Conservation (phyloP, 2,797 vertebrate genomes). For the Pipistrellus kuhlii region DNA sequence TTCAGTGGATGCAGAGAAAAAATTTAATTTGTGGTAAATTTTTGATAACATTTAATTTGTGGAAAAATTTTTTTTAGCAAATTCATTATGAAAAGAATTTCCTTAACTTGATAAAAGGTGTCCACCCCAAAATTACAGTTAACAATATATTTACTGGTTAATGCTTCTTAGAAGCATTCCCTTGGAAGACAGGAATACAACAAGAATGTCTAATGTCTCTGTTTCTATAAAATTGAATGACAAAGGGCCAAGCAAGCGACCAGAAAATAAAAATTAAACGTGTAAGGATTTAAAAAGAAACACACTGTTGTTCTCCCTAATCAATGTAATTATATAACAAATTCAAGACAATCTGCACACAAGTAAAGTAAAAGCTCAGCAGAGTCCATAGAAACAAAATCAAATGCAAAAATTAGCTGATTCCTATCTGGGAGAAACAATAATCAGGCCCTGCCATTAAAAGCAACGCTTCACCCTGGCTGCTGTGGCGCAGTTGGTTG, state of each 20-base stretch:
- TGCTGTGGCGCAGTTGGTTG: too few relatives aligned
- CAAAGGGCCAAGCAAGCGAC: background rate
- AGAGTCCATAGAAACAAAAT: constrained; percentile 1
- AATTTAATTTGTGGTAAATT: constrained; percentile 27
- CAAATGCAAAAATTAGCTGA: constrained; percentile 42
- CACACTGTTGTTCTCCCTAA: background rate
- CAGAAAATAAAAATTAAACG: background rate
- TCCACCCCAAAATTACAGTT: background rate
- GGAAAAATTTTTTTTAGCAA: background rate
- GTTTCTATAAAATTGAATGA: background rate
- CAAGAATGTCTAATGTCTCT: background rate
- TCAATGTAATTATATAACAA: constrained; percentile 2
- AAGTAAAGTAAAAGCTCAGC: background rate
- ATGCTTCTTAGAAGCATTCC: background rate
- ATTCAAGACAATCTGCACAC: constrained; percentile 11
- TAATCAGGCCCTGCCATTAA: background rate
- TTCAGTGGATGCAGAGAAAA: background rate
- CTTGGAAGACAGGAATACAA: background rate
- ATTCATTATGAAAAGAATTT: background rate
- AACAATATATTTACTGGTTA: background rate
- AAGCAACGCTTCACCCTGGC: background rate
- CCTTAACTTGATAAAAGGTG: background rate
- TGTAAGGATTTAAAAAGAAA: background rate
- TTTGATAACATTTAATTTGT: constrained; percentile 38
- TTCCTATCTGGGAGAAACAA: background rate